Conservation (phyloP, 1,140 invertebrate species). For the Neodiprion virginianus region DNA sequence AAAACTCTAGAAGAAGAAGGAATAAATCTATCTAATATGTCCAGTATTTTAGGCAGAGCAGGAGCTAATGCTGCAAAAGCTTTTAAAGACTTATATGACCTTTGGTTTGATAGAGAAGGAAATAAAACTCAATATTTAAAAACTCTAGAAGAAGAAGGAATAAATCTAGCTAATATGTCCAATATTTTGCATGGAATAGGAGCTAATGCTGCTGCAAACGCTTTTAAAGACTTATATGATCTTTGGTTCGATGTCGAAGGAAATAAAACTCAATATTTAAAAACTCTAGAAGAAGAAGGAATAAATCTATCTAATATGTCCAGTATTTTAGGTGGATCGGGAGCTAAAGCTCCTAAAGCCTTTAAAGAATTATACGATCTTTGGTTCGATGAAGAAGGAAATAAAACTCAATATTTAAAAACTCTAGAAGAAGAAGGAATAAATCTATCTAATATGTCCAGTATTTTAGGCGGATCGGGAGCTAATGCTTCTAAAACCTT, state of each 20-base stretch:
- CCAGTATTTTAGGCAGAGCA: slow-evolving; percentile 35
- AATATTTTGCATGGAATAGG: slow-evolving; percentile 32
- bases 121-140: slow-evolving; percentile 36
- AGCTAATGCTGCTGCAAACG: slow-evolving; percentile 27
- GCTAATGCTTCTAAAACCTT: slow-evolving; percentile 33
- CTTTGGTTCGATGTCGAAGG: slow-evolving; percentile 36
- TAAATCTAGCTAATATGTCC: slow-evolving; percentile 29
- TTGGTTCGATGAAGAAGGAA: slow-evolving; percentile 35
- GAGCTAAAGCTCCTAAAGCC: slow-evolving; percentile 25
- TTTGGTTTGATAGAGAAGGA: slow-evolving; percentile 35
- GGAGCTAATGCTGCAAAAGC: slow-evolving; percentile 26
- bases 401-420: slow-evolving; percentile 37
- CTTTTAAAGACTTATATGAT: slow-evolving; percentile 33
- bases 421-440: slow-evolving; percentile 31
- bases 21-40: slow-evolving; percentile 32
- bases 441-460: slow-evolving; percentile 33
- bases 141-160: slow-evolving; percentile 30
- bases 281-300: slow-evolving; percentile 30
- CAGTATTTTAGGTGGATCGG: slow-evolving; percentile 38
- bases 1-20: slow-evolving; percentile 31
- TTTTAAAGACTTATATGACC: slow-evolving; percentile 32
- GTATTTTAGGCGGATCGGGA: slow-evolving; percentile 34
- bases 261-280: slow-evolving; percentile 37
- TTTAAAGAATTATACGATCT: slow-evolving; percentile 36
- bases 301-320: slow-evolving; percentile 35